A percentile compares a stretch with the other conserved stretches of the same genome.
These are phyloP conservation scores for Musca domestica DNA, from an alignment of 1,140 invertebrate genomes.

Conservation along the genomic window DNA sequence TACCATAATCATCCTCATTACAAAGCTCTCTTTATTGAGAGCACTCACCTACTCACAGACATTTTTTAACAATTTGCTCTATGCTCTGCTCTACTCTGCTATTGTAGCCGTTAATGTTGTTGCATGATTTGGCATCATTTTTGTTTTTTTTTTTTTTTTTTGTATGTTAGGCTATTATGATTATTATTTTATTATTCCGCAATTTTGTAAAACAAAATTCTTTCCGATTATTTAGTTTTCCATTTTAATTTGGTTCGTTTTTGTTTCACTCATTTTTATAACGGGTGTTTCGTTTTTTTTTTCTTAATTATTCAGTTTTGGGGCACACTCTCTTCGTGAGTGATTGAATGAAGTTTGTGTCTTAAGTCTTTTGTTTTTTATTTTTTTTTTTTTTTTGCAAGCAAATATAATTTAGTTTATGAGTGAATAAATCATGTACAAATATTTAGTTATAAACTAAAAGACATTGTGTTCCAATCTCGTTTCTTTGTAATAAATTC, in stretches of 20 bases:
- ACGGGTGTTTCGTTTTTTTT: neutral
- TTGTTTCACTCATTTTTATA: neutral
- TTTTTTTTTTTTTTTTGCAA: too few relatives aligned
- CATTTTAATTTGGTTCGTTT: neutral
- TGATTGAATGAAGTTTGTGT: conserved; percentile 1
- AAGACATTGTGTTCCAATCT: neutral
- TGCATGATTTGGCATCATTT: conserved; percentile 9
- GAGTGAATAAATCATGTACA: neutral
- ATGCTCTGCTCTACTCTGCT: too few relatives aligned
- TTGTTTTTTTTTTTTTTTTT: neutral
- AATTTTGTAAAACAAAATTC: neutral
- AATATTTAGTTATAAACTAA: neutral
- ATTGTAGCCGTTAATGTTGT: neutral
- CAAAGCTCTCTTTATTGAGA: neutral
- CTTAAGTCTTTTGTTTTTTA: conserved; percentile 22
- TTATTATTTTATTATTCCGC: conserved; percentile 1
- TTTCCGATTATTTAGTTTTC: neutral
- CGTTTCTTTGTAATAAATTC: neutral
- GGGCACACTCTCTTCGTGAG: neutral
- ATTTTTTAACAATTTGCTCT: neutral
- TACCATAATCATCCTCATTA: neutral
- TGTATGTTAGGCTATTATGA: too few relatives aligned
- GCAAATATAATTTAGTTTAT: too few relatives aligned
- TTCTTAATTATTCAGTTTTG: too few relatives aligned
- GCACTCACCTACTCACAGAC: neutral